Base-by-base conservation (phyloP, 2,797 vertebrate species). In the Sternotherus odoratus region DNA sequence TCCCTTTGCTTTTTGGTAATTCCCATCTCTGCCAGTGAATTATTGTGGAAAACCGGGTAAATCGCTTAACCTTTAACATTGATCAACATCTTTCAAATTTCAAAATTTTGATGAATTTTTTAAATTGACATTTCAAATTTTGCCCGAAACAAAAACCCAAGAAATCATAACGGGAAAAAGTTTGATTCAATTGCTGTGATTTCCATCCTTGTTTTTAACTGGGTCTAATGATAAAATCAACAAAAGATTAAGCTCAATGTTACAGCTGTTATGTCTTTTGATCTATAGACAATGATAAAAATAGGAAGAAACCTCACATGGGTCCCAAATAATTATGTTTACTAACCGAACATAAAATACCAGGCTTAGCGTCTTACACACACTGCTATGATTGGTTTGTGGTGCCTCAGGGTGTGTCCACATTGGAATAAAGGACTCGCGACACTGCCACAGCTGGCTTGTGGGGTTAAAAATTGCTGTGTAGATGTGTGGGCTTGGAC, bases 401-500 rank as follows among this genome's bases (percentile, higher is more conserved):
- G 33, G 33, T 36, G 63, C n/a, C n/a, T 66, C n/a, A n/a, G 33
- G 33, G n/a, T 10, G 17, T 11, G 19, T 36, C n/a, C n/a, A n/a
- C 2, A 10, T 5, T 63, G 16, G 63, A 36, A 36, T 69, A 39
- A 39, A 39, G 10, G 5, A 63, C 7, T 17, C 4, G 1, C 5
- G 5, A 10, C 36, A 69, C 5, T 6, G 9, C 11, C 66, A 69
- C 66, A 66, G 9, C 63, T 36, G 63, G 63, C 15, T 69, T 69
- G 8, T 39, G 19, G 63, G 63, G 5, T 17, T 5, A 69, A 39
- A 66, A 69, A 69, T 39, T 69, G 63, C 19, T 36, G n/a, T 36
- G n/a, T 12, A 21, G 63, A 36, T 1, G 19, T 5, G 1, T 21
- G 5, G 10, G n/a, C 63, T 39, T 10, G 6, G 63, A 21, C 19